A percentile compares a stretch with the other conserved stretches of the same genome.
phyloP scores from a whole-genome alignment of 2,888 invertebrate species.

The Oligia strigilis region DNA sequence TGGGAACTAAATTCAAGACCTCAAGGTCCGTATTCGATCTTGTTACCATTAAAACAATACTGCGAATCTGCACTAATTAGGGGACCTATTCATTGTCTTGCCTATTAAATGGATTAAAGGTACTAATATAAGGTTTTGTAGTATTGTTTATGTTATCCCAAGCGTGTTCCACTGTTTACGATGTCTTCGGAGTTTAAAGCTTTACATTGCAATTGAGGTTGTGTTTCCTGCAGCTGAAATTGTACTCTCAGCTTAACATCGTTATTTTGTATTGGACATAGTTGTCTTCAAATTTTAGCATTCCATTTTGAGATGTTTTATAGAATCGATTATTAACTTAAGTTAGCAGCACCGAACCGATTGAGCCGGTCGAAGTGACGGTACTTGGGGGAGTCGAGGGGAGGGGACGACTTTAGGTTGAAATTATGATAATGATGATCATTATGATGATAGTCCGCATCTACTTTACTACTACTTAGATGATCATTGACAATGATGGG shows the following conservation, averaged over 20 bases:
- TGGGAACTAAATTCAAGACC: constrained; percentile 21
- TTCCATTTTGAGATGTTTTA: no score
- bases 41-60: constrained; percentile 49
- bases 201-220: not conserved
- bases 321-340: not conserved
- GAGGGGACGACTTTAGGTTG: not conserved
- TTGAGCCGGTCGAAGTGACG: no score
- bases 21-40: constrained; percentile 22
- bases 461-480: not conserved
- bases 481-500: not conserved
- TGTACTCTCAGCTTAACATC: not conserved
- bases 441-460: not conserved
- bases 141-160: constrained; percentile 20
- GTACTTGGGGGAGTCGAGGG: no score
- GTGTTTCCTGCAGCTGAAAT: not conserved
- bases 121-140: constrained; percentile 1
- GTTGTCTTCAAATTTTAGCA: no score
- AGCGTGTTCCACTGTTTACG: not conserved
- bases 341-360: no score
- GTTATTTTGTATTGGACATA: not conserved
- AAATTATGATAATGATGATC: not conserved
- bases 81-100: constrained; percentile 49
- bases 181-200: not conserved
- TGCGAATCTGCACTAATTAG: constrained; percentile 43
- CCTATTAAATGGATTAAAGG: constrained; percentile 19